phyloP scores from a whole-genome alignment of 2,797 vertebrate genomes.

The Molothrus aeneus region DNA sequence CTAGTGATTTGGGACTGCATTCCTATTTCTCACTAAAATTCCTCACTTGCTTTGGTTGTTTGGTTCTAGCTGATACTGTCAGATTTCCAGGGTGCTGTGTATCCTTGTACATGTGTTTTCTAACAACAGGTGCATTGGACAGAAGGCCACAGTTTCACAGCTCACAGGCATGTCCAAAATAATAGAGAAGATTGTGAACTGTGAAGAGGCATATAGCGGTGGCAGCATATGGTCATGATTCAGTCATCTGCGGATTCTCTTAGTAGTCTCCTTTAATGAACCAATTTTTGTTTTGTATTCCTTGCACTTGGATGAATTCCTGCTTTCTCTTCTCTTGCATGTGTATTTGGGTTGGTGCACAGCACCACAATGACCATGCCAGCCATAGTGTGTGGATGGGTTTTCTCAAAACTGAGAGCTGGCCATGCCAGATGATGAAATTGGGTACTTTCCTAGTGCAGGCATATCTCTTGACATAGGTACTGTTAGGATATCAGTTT shows the following conservation, averaged over 20 bases:
- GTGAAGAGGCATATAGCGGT: background rate
- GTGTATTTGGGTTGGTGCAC: fast-evolving
- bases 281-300: background rate
- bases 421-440: background rate
- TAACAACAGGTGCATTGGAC: background rate
- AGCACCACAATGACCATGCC: background rate
- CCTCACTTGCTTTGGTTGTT: background rate
- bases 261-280: background rate
- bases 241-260: background rate
- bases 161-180: background rate
- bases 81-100: background rate
- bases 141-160: constrained; percentile 16
- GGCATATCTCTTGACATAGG: background rate
- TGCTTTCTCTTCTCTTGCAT: background rate
- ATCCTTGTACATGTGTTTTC: background rate
- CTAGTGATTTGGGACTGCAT: background rate
- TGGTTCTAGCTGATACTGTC: background rate
- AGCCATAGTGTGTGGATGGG: background rate
- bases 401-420: background rate
- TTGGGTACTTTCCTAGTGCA: background rate
- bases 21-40: background rate
- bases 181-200: background rate
- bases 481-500: background rate
- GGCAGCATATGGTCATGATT: background rate
- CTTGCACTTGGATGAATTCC: background rate